Percentiles rank a stretch among this genome's conserved stretches.
phyloP scores from a whole-genome alignment of 2,888 invertebrate species.

The Philereme vetulata region DNA sequence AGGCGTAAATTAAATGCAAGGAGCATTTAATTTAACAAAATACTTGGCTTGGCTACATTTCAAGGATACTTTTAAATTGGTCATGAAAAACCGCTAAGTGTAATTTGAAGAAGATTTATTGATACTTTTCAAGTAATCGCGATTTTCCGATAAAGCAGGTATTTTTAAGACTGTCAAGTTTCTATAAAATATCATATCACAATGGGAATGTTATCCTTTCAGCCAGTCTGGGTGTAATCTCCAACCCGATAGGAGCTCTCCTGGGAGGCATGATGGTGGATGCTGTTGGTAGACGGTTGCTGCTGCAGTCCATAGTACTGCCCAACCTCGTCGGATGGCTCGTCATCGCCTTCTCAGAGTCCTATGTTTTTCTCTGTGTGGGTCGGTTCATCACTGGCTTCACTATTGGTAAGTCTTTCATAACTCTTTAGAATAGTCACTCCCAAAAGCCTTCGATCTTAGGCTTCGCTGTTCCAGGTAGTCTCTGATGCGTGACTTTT shows the following conservation, averaged over 20 bases:
- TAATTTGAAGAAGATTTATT: too few species aligned
- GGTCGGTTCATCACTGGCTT: conserved; percentile 88
- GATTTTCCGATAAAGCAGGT: too few species aligned
- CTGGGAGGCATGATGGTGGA: conserved; percentile 88
- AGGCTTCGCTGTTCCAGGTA: too few species aligned
- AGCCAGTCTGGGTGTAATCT: conserved; percentile 89
- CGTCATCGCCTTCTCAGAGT: conserved; percentile 86
- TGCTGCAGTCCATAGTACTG: conserved; percentile 86
- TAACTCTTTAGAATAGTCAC: too few species aligned
- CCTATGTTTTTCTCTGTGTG: conserved; percentile 85
- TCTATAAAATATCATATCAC: background rate
- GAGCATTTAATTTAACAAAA: too few species aligned
- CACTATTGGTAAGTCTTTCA: conserved; percentile 82
- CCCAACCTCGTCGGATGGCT: conserved; percentile 89
- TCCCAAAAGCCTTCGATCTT: too few species aligned
- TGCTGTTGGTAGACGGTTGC: conserved; percentile 85
- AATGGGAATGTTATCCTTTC: conserved; percentile 15
- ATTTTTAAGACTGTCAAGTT: background rate
- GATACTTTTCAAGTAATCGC: too few species aligned
- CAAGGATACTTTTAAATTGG: too few species aligned
- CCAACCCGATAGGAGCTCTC: conserved; percentile 88
- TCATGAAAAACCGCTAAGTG: too few species aligned
- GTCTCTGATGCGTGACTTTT: too few species aligned
- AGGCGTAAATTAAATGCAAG: too few species aligned
- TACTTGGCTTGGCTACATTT: too few species aligned